phyloP scores from a whole-genome alignment of 2,888 invertebrate genomes.

The Tiliacea aurago region DNA sequence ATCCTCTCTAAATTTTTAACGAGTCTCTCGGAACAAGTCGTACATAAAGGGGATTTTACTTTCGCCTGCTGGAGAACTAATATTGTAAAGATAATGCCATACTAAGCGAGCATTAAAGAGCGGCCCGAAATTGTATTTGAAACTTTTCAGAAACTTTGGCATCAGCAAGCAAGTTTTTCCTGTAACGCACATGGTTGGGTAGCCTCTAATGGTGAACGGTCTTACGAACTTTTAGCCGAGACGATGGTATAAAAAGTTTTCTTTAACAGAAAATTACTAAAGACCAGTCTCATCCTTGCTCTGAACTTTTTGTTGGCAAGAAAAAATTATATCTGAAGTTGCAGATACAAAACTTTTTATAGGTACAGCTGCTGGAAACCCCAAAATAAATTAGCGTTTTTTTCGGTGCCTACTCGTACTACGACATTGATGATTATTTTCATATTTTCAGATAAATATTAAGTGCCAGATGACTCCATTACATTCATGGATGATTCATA shows the following conservation, averaged over 20 bases:
- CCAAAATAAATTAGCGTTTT: not conserved
- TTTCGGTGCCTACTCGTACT: not conserved
- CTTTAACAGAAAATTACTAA: slow-evolving; percentile 77
- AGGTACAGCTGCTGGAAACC: not conserved
- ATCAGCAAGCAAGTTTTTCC: slow-evolving; percentile 84
- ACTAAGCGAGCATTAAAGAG: slow-evolving; percentile 65
- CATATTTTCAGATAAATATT: not conserved
- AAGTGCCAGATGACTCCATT: not conserved
- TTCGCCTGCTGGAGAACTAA: slow-evolving; percentile 40
- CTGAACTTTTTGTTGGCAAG: slow-evolving; percentile 71
- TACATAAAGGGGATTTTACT: slow-evolving; percentile 56
- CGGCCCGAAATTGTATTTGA: slow-evolving; percentile 81
- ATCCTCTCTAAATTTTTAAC: slow-evolving; percentile 62
- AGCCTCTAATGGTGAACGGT: slow-evolving; percentile 85
- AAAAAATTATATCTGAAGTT: slow-evolving; percentile 67
- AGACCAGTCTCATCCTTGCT: slow-evolving; percentile 76
- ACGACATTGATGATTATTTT: not conserved
- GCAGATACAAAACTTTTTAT: slow-evolving; percentile 8
- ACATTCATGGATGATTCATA: not conserved
- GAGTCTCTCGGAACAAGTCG: slow-evolving; percentile 52
- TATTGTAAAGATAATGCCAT: slow-evolving; percentile 61
- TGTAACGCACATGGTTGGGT: slow-evolving; percentile 84
- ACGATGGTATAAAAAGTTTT: slow-evolving; percentile 72
- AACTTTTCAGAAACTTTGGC: slow-evolving; percentile 83
- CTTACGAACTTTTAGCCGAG: slow-evolving; percentile 75